phyloP scores from a whole-genome alignment of 2,888 invertebrate genomes.

The Stenichneumon culpator region DNA sequence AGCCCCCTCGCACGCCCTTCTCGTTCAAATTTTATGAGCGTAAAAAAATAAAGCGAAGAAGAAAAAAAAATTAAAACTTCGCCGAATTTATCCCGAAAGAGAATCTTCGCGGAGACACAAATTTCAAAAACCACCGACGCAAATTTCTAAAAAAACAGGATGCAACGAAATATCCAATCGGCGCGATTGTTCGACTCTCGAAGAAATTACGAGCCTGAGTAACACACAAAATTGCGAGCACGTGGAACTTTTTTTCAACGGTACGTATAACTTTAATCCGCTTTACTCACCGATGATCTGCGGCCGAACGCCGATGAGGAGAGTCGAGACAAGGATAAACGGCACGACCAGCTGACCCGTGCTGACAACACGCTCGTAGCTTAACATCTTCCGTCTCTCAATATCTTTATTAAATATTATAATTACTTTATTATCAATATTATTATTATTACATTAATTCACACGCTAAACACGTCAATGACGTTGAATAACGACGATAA shows the following conservation, averaged over 20 bases:
- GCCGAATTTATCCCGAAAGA: not conserved
- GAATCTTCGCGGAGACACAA: not conserved
- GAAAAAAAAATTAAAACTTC: not conserved
- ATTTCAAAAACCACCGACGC: not conserved
- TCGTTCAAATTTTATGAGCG: conserved; percentile 19
- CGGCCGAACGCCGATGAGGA: conserved; percentile 77
- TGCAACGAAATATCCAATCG: not conserved
- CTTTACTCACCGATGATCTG: conserved; percentile 82
- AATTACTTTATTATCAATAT: not conserved
- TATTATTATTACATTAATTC: not conserved
- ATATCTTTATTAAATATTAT: not conserved
- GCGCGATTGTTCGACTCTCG: not conserved
- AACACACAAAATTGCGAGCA: not conserved
- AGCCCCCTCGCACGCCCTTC: conserved; percentile 1
- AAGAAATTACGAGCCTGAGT: not conserved
- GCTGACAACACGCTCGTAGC: conserved; percentile 68
- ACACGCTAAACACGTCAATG: conserved; percentile 1
- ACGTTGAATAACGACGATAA: not conserved
- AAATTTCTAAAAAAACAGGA: not conserved
- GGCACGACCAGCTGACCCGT: conserved; percentile 73
- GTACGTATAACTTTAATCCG: not conserved
- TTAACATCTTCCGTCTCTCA: conserved; percentile 71
- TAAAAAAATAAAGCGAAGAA: not conserved
- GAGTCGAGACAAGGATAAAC: conserved; percentile 75
- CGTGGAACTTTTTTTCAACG: not conserved